These are phyloP conservation scores for Melikaiella ostensackeni DNA, from an alignment of 2,888 invertebrate genomes.

Conservation along the genomic window DNA sequence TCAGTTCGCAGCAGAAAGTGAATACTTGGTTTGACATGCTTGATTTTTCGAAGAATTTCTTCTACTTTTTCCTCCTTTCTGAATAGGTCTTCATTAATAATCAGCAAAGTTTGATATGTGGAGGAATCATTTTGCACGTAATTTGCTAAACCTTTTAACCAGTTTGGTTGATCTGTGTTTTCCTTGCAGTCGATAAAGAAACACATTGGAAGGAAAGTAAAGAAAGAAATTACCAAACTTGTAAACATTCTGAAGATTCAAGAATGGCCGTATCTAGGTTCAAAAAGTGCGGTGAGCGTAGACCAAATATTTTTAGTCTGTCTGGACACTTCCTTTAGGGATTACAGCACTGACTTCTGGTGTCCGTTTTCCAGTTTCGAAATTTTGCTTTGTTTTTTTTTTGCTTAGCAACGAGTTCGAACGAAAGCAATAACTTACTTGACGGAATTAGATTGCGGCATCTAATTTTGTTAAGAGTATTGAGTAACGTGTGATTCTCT, in stretches of 20 bases:
- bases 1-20: not conserved
- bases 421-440: too few relatives aligned
- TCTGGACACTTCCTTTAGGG: too few relatives aligned
- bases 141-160: not conserved
- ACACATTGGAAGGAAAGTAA: not conserved
- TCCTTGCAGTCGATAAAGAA: not conserved
- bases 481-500: too few relatives aligned
- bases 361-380: too few relatives aligned
- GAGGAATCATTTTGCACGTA: not conserved
- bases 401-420: rapidly evolving
- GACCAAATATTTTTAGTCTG: too few relatives aligned
- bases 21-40: not conserved
- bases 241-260: not conserved
- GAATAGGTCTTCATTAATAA: not conserved
- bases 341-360: too few relatives aligned
- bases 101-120: not conserved
- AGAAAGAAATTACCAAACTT: not conserved
- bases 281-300: too few relatives aligned
- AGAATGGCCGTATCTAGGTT: too few relatives aligned
- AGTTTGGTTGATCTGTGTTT: not conserved
- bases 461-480: too few relatives aligned
- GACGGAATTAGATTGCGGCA: too few relatives aligned
- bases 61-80: not conserved
- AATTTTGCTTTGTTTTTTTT: too few relatives aligned
- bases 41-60: not conserved